phyloP scores from a whole-genome alignment of 2,797 vertebrate species.

The Varecia variegata region DNA sequence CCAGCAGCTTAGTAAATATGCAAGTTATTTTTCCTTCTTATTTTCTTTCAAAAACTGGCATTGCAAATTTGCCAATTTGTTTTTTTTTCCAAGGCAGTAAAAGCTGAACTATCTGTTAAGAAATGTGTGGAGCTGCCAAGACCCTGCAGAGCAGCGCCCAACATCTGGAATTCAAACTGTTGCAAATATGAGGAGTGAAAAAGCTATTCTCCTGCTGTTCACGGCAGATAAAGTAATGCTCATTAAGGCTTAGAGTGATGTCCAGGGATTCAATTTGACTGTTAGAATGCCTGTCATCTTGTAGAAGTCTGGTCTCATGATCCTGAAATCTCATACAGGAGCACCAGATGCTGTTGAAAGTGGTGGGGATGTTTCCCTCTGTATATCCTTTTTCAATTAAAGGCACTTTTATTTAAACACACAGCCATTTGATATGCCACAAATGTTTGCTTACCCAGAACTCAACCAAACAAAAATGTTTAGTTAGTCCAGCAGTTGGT shows the following conservation, averaged over 20 bases:
- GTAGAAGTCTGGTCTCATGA: not conserved
- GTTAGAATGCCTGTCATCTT: not conserved
- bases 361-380: not conserved
- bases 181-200: not conserved
- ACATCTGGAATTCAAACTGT: conserved; percentile 69
- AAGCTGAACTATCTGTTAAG: conserved; percentile 52
- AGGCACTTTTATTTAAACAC: conserved; percentile 8
- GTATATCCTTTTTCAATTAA: not conserved
- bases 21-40: conserved; percentile 48
- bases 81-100: not conserved
- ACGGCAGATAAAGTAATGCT: conserved; percentile 21
- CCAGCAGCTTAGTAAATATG: conserved; percentile 48
- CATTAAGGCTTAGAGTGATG: conserved; percentile 56
- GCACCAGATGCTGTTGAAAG: not conserved
- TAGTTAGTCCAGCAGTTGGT: too few relatives aligned
- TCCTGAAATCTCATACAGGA: not conserved
- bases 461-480: not conserved
- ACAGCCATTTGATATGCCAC: not conserved
- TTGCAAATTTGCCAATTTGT: conserved; percentile 12
- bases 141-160: conserved; percentile 30
- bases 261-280: conserved; percentile 5
- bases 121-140: conserved; percentile 32
- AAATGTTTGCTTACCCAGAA: not conserved
- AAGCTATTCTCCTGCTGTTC: conserved; percentile 40
- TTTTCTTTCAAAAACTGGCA: conserved; percentile 35